A percentile compares a stretch with the other conserved stretches of the same genome.
These are phyloP conservation scores for Seriola quinqueradiata DNA, from an alignment of 2,113 vertebrate genomes.

Conservation along the genomic window DNA sequence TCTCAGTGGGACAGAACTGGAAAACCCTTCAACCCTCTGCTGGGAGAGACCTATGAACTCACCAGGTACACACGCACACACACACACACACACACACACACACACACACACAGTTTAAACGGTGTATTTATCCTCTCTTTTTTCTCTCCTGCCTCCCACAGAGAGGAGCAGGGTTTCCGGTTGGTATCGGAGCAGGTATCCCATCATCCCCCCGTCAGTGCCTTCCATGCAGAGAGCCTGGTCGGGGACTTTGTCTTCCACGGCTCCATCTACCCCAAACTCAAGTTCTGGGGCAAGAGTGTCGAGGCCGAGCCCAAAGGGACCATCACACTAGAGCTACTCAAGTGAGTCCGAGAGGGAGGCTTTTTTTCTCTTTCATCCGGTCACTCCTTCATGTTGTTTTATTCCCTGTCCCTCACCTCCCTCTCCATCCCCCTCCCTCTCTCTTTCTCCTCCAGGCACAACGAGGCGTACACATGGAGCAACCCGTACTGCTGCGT, in stretches of 20 bases:
- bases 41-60: constrained; percentile 79
- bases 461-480: constrained; percentile 77
- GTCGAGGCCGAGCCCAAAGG: constrained; percentile 78
- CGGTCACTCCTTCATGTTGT: background rate
- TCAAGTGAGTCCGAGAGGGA: constrained; percentile 63
- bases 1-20: constrained; percentile 81
- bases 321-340: constrained; percentile 76
- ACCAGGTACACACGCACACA: constrained; percentile 52
- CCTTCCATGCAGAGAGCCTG: constrained; percentile 78
- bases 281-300: constrained; percentile 79
- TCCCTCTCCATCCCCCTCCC: background rate
- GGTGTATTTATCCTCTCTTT: background rate
- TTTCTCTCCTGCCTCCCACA: background rate
- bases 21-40: constrained; percentile 80
- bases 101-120: background rate
- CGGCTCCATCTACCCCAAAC: constrained; percentile 79
- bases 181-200: constrained; percentile 78
- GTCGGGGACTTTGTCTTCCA: constrained; percentile 75
- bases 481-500: constrained; percentile 78
- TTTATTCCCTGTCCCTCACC: background rate
- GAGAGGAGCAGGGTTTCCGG: constrained; percentile 75
- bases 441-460: constrained; percentile 37
- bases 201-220: constrained; percentile 79
- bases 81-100: constrained; percentile 3
- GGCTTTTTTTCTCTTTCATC: background rate